Base-by-base conservation (phyloP, 1,140 invertebrate species). In the Orius insidiosus region DNA sequence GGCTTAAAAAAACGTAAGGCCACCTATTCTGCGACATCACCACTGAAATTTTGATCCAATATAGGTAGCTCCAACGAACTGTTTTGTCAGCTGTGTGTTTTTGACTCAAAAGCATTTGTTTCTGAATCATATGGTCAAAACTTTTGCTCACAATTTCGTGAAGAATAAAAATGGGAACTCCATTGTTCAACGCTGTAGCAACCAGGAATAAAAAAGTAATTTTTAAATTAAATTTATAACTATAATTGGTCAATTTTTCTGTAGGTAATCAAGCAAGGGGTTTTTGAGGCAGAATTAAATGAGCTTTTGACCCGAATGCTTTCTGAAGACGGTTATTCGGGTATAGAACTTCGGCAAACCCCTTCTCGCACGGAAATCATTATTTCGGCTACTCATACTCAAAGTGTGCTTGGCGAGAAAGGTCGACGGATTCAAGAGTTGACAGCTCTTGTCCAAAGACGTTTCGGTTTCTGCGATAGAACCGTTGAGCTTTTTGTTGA, bases 311-410 rank as follows among this genome's bases (percentile, higher is more conserved):
- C 90, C 63, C 78, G 93, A 62, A 95, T 98, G 67, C 71, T 99
- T 38, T 94, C 95, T 43, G 95, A 99, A 68, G 94, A 99, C 89
- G 96, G 96, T 46, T 99, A 98, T 71, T 95, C 90, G 56, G 94
- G 95, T 56, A 89, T 98, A 53, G 95, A 99, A 67, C 82, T 89
- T 47, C 83, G 95, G 52, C 88, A 93, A 38, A 94, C 93, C 0
- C 89, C 90, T 16, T 80, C 83, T 35, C 76, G 80, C 50, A 93
- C 87, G 3, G 90, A 96, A 68, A 98, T 99, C 62, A 98, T 99
- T 64, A 94, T 99, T 58, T 83, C 97, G 74, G 95, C 96, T 30
- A 99, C 96, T 2, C 78, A 93, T 64, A 98, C 89, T n/a, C 93
- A 97, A 60, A 93, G 87, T 63, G 93, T 98, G 45, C 69, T 98